A percentile compares a stretch with the other conserved stretches of the same genome.
These are phyloP conservation scores for Corvus cornix DNA, from an alignment of 2,113 vertebrate species.

Conservation along the genomic window DNA sequence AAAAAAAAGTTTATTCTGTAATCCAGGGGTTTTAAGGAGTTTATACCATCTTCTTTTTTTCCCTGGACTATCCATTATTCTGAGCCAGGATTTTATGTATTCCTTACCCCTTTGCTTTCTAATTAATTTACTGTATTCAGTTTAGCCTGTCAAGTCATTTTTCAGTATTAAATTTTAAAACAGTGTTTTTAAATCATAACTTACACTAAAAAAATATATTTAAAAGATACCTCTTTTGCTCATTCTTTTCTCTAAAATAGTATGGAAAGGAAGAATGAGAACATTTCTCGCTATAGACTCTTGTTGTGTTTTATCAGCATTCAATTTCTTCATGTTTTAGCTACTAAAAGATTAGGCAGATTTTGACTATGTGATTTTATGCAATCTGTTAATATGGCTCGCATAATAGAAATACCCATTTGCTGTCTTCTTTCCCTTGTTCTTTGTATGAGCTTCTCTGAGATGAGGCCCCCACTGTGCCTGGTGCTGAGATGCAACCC, in stretches of 20 bases:
- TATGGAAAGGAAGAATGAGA: neutral
- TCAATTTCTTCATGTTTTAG: neutral
- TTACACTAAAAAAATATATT: neutral
- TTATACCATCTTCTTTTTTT: slow-evolving; percentile 8
- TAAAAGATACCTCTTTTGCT: neutral
- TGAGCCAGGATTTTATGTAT: slow-evolving; percentile 26
- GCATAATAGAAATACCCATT: neutral
- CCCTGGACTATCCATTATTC: slow-evolving; percentile 5
- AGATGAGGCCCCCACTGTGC: neutral
- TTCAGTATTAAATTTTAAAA: neutral
- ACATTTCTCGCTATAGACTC: neutral
- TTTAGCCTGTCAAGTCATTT: neutral
- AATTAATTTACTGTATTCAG: slow-evolving; percentile 34
- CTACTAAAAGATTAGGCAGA: neutral
- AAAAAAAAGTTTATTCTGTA: neutral
- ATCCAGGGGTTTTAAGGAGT: slow-evolving; percentile 49
- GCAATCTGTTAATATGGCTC: neutral
- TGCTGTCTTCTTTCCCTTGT: neutral
- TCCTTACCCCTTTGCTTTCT: slow-evolving; percentile 19
- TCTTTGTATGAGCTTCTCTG: neutral
- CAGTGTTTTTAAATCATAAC: neutral
- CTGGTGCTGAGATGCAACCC: neutral
- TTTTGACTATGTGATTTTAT: neutral
- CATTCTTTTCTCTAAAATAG: neutral
- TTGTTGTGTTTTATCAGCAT: neutral